phyloP scores from a whole-genome alignment of 2,797 vertebrate species.

The Atherinosoma microstoma region DNA sequence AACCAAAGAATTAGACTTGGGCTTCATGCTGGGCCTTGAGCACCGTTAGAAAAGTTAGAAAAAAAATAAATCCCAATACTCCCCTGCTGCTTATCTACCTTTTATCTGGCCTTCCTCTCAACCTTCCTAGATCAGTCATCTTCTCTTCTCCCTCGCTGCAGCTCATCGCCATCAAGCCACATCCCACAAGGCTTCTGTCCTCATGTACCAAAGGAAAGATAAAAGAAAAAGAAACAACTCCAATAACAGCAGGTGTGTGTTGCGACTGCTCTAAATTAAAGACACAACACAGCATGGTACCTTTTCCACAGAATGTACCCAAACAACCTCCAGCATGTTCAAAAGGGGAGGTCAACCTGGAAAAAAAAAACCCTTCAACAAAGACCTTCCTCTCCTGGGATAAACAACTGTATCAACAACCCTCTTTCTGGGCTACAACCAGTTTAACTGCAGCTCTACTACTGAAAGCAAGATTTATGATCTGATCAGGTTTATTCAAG shows the following conservation, averaged over 20 bases:
- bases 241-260: constrained; percentile 38
- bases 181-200: constrained; percentile 45
- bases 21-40: neutral
- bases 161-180: constrained; percentile 14
- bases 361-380: constrained; percentile 8
- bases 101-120: constrained; percentile 30
- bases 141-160: constrained; percentile 14
- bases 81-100: neutral
- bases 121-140: constrained; percentile 32
- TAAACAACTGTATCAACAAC: constrained; percentile 13
- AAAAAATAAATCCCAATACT: neutral
- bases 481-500: neutral
- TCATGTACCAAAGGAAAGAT: constrained; percentile 26
- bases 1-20: constrained; percentile 10
- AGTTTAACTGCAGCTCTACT: neutral
- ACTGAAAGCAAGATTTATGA: neutral
- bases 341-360: constrained; percentile 53
- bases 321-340: constrained; percentile 41
- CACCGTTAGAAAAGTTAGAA: constrained; percentile 13
- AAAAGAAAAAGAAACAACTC: constrained; percentile 19
- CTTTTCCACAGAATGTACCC: constrained; percentile 33
- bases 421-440: neutral
- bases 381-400: constrained; percentile 36
- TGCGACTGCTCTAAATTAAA: constrained; percentile 49
- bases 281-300: constrained; percentile 43